Percentiles rank a stretch among this genome's conserved stretches.
These are phyloP conservation scores for Alligator sinensis DNA, from an alignment of 2,113 vertebrate species.

Conservation along the genomic window DNA sequence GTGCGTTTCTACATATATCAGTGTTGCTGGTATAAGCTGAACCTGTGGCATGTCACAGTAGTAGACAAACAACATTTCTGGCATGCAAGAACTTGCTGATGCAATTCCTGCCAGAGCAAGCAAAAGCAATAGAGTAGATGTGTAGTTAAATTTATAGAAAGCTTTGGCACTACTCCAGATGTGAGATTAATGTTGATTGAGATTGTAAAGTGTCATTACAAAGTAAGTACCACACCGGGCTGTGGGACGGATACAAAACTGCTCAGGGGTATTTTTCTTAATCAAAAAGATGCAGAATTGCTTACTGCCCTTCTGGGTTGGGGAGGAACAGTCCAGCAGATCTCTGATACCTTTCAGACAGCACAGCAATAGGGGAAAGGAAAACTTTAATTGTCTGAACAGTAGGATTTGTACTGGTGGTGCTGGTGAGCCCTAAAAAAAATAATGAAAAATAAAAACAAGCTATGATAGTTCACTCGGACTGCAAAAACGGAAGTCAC, in stretches of 20 bases:
- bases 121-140: accelerated
- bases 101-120: too few relatives aligned
- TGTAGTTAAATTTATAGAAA: not conserved
- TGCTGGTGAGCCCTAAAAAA: not conserved
- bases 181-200: not conserved
- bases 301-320: not conserved
- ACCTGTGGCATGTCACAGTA: accelerated
- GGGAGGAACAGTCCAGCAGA: not conserved
- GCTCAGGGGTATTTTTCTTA: not conserved
- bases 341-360: not conserved
- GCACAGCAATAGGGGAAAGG: not conserved
- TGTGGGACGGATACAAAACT: not conserved
- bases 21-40: not conserved
- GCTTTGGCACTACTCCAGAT: not conserved
- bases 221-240: not conserved
- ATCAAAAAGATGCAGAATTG: not conserved
- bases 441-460: not conserved
- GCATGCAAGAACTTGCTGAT: too few relatives aligned
- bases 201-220: not conserved
- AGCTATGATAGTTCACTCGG: not conserved
- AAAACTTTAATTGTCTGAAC: not conserved
- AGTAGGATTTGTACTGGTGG: not conserved
- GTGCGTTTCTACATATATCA: not conserved
- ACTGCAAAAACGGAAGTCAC: not conserved
- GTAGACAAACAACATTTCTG: accelerated